Percentiles rank a stretch among this genome's conserved stretches.
These are phyloP conservation scores for Drosophila lini DNA, from an alignment of 1,140 invertebrate species.

Conservation along the genomic window DNA sequence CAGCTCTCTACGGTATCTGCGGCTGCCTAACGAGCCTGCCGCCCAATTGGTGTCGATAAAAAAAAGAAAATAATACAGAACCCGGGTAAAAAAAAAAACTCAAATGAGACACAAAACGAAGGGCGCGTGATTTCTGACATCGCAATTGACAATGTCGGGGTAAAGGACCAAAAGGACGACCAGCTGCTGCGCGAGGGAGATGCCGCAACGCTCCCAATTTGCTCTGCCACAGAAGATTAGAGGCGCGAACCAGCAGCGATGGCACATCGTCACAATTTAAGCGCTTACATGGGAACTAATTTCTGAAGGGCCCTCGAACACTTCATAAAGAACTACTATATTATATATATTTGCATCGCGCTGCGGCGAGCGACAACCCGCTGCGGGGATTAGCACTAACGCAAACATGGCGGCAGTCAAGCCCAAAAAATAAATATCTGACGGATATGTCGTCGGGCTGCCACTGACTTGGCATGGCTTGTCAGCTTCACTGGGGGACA, in stretches of 20 bases:
- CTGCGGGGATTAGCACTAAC: conserved; percentile 76
- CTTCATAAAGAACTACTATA: conserved; percentile 54
- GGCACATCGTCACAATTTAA: conserved; percentile 62
- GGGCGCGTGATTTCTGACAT: conserved; percentile 75
- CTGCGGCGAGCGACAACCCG: conserved; percentile 72
- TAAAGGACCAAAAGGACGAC: conserved; percentile 41
- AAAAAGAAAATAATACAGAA: not conserved
- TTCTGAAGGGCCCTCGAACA: conserved; percentile 78
- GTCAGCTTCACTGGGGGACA: conserved; percentile 67
- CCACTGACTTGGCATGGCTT: conserved; percentile 75
- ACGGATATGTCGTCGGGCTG: conserved; percentile 54
- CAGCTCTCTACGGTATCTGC: conserved; percentile 47
- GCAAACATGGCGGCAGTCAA: conserved; percentile 78
- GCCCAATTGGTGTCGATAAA: conserved; percentile 53
- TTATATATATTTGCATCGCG: conserved; percentile 69
- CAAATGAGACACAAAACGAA: conserved; percentile 38
- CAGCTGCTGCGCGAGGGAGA: conserved; percentile 55
- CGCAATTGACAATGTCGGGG: conserved; percentile 63
- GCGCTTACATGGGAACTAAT: conserved; percentile 83
- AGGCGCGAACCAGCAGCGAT: conserved; percentile 13
- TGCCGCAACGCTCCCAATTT: conserved; percentile 62
- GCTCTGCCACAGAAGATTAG: conserved; percentile 60
- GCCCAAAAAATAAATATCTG: conserved; percentile 42
- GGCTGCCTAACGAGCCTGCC: conserved; percentile 49
- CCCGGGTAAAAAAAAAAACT: conserved; percentile 30